These are phyloP conservation scores for Tiliacea citrago DNA, from an alignment of 2,888 invertebrate species.

Conservation along the genomic window DNA sequence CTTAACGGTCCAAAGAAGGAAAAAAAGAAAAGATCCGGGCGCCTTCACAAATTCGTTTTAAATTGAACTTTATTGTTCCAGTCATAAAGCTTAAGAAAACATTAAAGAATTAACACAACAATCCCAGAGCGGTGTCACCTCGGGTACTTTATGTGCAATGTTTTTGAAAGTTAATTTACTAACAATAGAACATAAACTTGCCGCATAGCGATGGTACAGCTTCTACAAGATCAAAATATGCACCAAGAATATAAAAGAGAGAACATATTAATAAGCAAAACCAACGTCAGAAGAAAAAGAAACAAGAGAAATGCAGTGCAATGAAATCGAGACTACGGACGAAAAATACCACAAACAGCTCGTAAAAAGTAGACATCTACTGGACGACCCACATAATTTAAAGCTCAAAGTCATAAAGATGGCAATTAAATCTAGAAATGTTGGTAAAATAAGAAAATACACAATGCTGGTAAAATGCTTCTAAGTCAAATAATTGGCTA, in stretches of 20 bases:
- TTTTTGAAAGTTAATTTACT: slow-evolving; percentile 60
- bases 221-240: slow-evolving; percentile 29
- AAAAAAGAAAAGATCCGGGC: slow-evolving; percentile 71
- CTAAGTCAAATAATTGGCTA: slow-evolving; percentile 55
- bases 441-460: slow-evolving; percentile 45
- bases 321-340: slow-evolving; percentile 56
- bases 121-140: slow-evolving; percentile 43
- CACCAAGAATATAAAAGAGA: slow-evolving; percentile 42
- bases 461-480: slow-evolving; percentile 39
- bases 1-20: slow-evolving; percentile 64
- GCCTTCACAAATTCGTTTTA: slow-evolving; percentile 49
- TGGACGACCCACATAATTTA: slow-evolving; percentile 69
- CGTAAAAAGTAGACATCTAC: slow-evolving; percentile 69
- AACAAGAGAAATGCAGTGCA: slow-evolving; percentile 46
- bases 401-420: slow-evolving; percentile 67
- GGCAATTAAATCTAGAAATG: slow-evolving; percentile 63
- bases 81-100: slow-evolving; percentile 54
- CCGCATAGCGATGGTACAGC: slow-evolving; percentile 20
- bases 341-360: slow-evolving; percentile 70
- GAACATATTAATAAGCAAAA: slow-evolving; percentile 26
- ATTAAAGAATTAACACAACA: slow-evolving; percentile 38
- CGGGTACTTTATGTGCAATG: slow-evolving; percentile 56
- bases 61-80: slow-evolving; percentile 49
- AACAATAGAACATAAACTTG: slow-evolving; percentile 55
- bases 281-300: slow-evolving; percentile 22